Conservation (phyloP, 2,113 vertebrate species). For the Hyperopisus bebe region DNA sequence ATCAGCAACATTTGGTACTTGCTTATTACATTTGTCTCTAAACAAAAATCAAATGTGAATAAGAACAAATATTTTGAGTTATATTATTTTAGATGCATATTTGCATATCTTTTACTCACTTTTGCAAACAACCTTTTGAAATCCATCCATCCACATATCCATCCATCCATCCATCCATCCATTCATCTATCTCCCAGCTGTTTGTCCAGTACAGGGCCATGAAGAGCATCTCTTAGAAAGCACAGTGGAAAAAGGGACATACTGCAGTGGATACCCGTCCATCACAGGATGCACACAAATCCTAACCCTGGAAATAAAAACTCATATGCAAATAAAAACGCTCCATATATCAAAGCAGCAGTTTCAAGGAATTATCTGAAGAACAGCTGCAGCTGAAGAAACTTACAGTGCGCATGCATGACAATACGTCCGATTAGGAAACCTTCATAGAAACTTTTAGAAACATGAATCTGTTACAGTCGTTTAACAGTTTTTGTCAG, state of each 20-base stretch:
- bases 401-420: too few relatives aligned
- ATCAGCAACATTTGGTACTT: neutral
- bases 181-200: neutral
- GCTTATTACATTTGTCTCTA: neutral
- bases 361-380: conserved; percentile 49
- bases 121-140: neutral
- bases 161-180: neutral
- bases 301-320: conserved; percentile 36
- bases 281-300: neutral
- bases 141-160: neutral
- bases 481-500: too few relatives aligned
- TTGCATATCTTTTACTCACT: neutral
- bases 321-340: conserved; percentile 51
- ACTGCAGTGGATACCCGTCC: neutral
- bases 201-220: neutral
- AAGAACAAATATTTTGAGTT: neutral
- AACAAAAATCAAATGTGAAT: neutral
- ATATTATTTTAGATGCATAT: neutral
- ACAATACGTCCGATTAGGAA: neutral
- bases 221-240: neutral
- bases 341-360: conserved; percentile 51
- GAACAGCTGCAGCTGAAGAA: conserved; percentile 33
- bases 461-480: neutral
- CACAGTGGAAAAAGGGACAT: neutral
- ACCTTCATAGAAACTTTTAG: neutral